phyloP scores from a whole-genome alignment of 2,797 vertebrate genomes.

The Decapterus maruadsi region DNA sequence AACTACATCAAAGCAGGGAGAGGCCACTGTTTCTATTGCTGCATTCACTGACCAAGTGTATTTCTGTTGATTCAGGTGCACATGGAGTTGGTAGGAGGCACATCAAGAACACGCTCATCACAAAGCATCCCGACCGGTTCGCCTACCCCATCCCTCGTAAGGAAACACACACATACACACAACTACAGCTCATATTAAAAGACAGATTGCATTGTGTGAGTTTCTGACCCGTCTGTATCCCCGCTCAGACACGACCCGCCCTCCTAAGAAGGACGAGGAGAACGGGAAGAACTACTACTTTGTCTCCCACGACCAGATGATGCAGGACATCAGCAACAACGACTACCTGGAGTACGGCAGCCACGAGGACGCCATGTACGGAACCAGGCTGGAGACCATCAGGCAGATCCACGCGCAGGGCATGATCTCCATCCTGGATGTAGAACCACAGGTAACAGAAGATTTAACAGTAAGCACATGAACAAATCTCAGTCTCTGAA shows the following conservation, averaged over 20 bases:
- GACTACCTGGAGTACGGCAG: conserved; percentile 99
- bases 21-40: neutral
- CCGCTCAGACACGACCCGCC: conserved; percentile 94
- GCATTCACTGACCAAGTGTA: neutral
- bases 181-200: too few relatives aligned
- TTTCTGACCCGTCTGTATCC: neutral
- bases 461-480: neutral
- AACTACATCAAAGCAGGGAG: neutral
- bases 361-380: conserved; percentile 99
- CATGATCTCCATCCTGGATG: conserved; percentile 97
- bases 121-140: conserved; percentile 98
- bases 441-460: conserved; percentile 93
- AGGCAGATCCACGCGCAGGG: conserved; percentile 96
- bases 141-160: conserved; percentile 99
- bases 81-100: conserved; percentile 98
- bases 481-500: too few relatives aligned
- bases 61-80: conserved; percentile 85
- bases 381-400: conserved; percentile 98
- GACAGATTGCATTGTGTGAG: too few relatives aligned
- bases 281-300: conserved; percentile 99
- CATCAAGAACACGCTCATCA: conserved; percentile 99
- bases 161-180: conserved; percentile 45
- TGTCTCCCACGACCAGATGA: conserved; percentile 99
- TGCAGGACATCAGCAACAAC: conserved; percentile 99
- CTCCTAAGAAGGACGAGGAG: conserved; percentile 99